A percentile compares a stretch with the other conserved stretches of the same genome.
Evolutionary conservation across 2,113 vertebrate species (phyloP).

Genomic region (Penelope pileata): DNA sequence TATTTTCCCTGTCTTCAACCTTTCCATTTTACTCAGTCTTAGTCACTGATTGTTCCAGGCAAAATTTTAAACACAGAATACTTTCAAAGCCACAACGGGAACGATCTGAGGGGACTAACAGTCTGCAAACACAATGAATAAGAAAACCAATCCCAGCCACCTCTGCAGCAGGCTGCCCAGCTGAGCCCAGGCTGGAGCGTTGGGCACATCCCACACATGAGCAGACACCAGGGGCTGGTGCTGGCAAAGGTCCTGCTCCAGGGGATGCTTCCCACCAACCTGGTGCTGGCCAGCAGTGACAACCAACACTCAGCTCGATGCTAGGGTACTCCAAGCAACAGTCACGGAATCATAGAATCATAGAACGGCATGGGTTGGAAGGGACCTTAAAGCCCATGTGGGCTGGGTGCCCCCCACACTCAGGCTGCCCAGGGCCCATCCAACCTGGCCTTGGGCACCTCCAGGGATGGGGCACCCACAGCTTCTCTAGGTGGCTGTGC

Average conservation of each 20-base stretch:
- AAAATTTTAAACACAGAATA: background rate
- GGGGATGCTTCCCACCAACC: background rate
- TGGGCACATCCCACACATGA: fast-evolving
- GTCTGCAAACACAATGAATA: background rate
- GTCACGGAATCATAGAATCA: too few relatives aligned
- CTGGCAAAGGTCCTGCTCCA: background rate
- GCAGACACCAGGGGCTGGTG: background rate
- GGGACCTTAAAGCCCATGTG: too few relatives aligned
- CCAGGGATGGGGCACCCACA: too few relatives aligned
- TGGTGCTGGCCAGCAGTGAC: background rate
- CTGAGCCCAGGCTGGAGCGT: background rate
- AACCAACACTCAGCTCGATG: background rate
- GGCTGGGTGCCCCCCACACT: too few relatives aligned
- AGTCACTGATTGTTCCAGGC: constrained; percentile 45
- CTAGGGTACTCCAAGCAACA: background rate
- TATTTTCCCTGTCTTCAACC: constrained; percentile 61
- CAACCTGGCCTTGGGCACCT: too few relatives aligned
- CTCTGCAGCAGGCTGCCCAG: background rate
- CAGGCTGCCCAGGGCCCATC: too few relatives aligned
- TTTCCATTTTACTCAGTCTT: constrained; percentile 60
- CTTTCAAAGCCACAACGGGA: background rate
- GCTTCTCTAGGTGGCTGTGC: too few relatives aligned
- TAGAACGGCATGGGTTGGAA: too few relatives aligned
- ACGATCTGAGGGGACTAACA: background rate
- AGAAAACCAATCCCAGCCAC: background rate